Conservation (phyloP, 2,888 invertebrate species). For the Zelleria hepariella region DNA sequence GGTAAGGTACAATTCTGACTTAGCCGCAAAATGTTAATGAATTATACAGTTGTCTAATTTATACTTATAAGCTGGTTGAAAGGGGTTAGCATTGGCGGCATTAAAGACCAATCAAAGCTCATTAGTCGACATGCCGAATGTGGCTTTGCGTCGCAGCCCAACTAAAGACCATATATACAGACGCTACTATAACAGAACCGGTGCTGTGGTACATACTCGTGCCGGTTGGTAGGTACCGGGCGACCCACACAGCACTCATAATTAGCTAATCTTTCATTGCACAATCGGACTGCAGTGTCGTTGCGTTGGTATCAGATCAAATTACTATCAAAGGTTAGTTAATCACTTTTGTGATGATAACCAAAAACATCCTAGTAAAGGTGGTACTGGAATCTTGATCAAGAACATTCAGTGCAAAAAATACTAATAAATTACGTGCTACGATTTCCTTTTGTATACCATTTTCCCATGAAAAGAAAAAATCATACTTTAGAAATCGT, state of each 20-base stretch:
- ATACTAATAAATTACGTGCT: too few species aligned
- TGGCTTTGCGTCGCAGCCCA: background rate
- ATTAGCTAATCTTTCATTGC: background rate
- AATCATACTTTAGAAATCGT: too few species aligned
- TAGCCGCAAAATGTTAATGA: background rate
- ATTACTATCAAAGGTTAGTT: too few species aligned
- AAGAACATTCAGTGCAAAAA: too few species aligned
- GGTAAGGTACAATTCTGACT: background rate
- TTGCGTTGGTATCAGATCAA: background rate
- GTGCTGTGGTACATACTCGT: background rate
- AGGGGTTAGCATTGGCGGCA: background rate
- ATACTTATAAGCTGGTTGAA: background rate
- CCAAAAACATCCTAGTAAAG: too few species aligned
- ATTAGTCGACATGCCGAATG: background rate
- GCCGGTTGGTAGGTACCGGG: background rate
- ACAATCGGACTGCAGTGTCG: background rate
- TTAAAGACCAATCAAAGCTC: background rate
- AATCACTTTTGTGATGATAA: too few species aligned
- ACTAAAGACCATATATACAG: background rate
- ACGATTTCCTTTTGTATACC: too few species aligned
- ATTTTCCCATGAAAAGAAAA: background rate
- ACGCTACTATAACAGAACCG: background rate
- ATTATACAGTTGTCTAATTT: background rate
- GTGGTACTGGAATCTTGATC: too few species aligned
- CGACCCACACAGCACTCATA: background rate